Evolutionary conservation across 2,113 vertebrate genomes (phyloP).

Genomic region (Spermophilus dauricus): DNA sequence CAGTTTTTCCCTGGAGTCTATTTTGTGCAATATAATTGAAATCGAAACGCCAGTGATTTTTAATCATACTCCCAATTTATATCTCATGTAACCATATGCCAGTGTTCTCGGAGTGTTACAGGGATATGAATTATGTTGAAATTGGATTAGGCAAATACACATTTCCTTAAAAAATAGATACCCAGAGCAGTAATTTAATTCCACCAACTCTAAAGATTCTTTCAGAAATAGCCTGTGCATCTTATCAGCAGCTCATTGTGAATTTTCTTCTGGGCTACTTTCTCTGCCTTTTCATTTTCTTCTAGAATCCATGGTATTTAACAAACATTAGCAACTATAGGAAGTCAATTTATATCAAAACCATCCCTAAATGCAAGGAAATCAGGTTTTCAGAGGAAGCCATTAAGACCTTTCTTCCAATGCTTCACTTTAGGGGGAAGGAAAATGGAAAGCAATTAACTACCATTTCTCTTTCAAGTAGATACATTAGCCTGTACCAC

Average conservation of each 20-base stretch:
- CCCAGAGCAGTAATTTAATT: conserved; percentile 84
- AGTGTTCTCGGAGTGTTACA: conserved; percentile 81
- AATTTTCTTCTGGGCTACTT: conserved; percentile 77
- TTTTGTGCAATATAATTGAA: conserved; percentile 85
- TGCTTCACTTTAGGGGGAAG: background rate
- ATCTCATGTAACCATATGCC: conserved; percentile 85
- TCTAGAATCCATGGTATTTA: conserved; percentile 74
- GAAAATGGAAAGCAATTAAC: conserved; percentile 66
- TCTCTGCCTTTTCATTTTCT: conserved; percentile 78
- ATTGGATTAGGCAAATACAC: conserved; percentile 85
- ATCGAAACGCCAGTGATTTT: conserved; percentile 84
- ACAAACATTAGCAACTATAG: conserved; percentile 71
- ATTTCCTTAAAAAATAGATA: conserved; percentile 85
- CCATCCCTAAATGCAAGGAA: conserved; percentile 66
- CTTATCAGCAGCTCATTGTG: conserved; percentile 80
- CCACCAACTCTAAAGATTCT: conserved; percentile 78
- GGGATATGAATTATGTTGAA: conserved; percentile 85
- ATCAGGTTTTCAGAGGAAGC: conserved; percentile 56
- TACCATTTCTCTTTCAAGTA: background rate
- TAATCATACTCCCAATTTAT: conserved; percentile 85
- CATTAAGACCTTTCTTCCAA: conserved; percentile 38
- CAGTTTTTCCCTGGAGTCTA: conserved; percentile 75
- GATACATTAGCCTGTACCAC: background rate
- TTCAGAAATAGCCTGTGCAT: conserved; percentile 73
- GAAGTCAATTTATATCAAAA: conserved; percentile 74